phyloP scores from a whole-genome alignment of 35 echinoderm and acorn worm genomes.

The Hemicentrotus pulcherrimus region DNA sequence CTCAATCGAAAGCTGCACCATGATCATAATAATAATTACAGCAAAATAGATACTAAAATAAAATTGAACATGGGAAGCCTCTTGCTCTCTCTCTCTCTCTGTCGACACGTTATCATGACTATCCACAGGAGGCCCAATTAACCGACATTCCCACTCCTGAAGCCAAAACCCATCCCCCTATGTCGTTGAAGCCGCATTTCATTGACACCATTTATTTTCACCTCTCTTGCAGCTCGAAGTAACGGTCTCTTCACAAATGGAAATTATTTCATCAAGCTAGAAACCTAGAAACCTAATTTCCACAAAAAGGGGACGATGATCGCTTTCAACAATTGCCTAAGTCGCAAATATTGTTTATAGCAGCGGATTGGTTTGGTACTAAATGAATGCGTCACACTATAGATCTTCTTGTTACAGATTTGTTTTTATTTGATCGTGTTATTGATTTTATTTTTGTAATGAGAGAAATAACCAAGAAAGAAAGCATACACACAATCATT shows the following conservation, averaged over 20 bases:
- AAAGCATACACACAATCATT: no score
- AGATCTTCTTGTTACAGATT: neutral
- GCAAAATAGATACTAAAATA: no score
- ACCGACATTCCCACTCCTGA: neutral
- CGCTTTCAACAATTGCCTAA: neutral
- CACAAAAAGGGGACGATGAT: neutral
- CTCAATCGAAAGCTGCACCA: no score
- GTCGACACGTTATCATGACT: neutral
- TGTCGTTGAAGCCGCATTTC: neutral
- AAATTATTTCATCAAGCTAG: neutral
- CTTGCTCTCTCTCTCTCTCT: neutral
- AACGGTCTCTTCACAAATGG: neutral
- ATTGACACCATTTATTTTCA: neutral
- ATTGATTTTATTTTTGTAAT: no score
- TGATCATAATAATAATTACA: no score
- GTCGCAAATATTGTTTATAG: slow-evolving; percentile 10
- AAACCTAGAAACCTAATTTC: slow-evolving; percentile 18
- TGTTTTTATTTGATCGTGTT: neutral
- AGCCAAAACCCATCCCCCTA: neutral
- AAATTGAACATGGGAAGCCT: neutral
- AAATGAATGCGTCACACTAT: neutral
- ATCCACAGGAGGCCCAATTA: neutral
- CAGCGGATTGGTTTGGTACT: neutral
- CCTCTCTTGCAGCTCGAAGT: neutral
- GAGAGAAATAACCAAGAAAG: no score